Conservation (phyloP, 2,113 vertebrate genomes). For the Bos indicus region DNA sequence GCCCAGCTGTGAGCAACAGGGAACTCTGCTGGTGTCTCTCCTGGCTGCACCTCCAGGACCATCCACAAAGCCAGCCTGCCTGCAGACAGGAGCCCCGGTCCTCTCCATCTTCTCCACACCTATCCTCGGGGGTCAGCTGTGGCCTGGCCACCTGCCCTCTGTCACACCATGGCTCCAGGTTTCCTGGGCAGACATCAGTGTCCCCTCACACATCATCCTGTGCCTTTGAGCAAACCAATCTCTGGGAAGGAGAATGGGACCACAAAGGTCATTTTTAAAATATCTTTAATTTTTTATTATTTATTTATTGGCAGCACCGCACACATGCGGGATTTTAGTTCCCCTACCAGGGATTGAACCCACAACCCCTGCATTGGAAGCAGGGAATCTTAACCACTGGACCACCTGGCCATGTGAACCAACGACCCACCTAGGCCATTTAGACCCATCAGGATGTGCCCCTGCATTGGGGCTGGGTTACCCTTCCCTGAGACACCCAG, state of each 20-base stretch:
- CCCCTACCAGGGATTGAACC: background rate
- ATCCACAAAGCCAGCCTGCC: background rate
- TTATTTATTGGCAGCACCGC: background rate
- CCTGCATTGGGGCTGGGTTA: background rate
- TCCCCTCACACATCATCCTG: background rate
- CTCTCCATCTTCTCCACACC: fast-evolving
- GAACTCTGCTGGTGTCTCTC: background rate
- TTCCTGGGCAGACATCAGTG: background rate
- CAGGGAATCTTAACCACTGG: background rate
- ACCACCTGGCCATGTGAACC: background rate
- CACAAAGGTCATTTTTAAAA: background rate
- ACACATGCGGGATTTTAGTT: background rate
- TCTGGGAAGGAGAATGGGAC: background rate
- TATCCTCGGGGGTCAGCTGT: background rate
- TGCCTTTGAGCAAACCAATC: background rate
- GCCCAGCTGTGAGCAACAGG: background rate
- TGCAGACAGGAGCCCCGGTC: background rate
- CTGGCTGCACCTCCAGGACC: too few relatives aligned
- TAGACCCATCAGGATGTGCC: background rate
- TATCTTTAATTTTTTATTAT: background rate
- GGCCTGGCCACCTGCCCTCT: background rate
- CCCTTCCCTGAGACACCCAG: background rate
- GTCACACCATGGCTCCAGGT: background rate
- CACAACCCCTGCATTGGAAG: background rate
- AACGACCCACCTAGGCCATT: background rate